These are phyloP conservation scores for Schlechtendalia chinensis DNA, from an alignment of 1,140 invertebrate genomes.

Conservation along the genomic window DNA sequence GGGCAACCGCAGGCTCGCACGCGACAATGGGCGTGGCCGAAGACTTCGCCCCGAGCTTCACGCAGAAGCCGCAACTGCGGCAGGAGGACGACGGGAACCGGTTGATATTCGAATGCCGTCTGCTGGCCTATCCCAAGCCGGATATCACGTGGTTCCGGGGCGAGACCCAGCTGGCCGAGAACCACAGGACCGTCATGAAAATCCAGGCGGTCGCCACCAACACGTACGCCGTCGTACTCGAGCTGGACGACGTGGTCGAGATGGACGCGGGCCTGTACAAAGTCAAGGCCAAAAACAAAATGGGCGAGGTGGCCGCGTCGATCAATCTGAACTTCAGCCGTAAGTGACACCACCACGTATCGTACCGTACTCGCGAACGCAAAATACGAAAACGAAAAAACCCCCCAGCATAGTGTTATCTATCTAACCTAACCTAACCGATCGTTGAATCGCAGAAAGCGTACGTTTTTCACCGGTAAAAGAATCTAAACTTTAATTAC, in stretches of 20 bases:
- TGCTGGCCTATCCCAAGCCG: conserved; percentile 83
- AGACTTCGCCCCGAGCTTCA: conserved; percentile 95
- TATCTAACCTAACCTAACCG: too few relatives aligned
- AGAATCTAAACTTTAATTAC: too few relatives aligned
- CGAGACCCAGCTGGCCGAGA: conserved; percentile 77
- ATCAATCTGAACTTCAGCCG: conserved; percentile 98
- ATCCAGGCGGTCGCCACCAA: conserved; percentile 79
- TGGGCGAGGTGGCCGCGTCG: conserved; percentile 95
- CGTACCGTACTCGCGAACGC: too few relatives aligned
- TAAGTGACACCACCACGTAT: too few relatives aligned
- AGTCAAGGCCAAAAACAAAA: conserved; percentile 95
- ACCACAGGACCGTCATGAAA: conserved; percentile 80
- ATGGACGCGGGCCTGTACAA: conserved; percentile 95
- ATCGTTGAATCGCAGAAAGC: too few relatives aligned
- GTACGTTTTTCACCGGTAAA: too few relatives aligned
- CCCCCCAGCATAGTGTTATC: too few relatives aligned
- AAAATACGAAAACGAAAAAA: too few relatives aligned
- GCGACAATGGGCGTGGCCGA: conserved; percentile 74
- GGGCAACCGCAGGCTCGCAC: not conserved
- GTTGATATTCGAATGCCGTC: conserved; percentile 91
- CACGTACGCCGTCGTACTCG: conserved; percentile 85
- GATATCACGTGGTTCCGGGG: conserved; percentile 89
- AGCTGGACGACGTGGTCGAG: conserved; percentile 93
- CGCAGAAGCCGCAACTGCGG: conserved; percentile 90
- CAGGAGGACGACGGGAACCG: conserved; percentile 95